Conservation (phyloP, 92 coral and sea anemone species). For the Palythoa heliodiscus region DNA sequence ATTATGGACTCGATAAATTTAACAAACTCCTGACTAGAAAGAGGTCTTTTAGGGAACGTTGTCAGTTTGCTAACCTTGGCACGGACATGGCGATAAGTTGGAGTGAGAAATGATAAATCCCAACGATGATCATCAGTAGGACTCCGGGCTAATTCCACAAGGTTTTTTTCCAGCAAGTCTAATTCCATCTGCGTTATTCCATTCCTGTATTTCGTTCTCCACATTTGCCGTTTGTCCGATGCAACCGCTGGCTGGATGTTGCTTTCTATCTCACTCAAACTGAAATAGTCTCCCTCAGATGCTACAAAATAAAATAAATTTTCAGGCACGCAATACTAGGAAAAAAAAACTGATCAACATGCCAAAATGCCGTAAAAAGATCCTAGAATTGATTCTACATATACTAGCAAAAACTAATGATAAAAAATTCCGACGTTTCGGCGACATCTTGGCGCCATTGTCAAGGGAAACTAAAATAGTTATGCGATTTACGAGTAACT, state of each 20-base stretch:
- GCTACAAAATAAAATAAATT: neutral
- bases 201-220: conserved; percentile 11
- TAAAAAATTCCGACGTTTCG: too few species aligned
- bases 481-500: too few species aligned
- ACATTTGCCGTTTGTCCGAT: neutral
- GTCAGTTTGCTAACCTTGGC: neutral
- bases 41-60: neutral
- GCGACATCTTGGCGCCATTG: too few species aligned
- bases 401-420: too few species aligned
- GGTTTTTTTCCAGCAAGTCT: neutral
- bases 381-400: too few species aligned
- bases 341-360: too few species aligned
- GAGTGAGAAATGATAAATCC: conserved; percentile 7
- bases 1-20: too few species aligned
- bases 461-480: too few species aligned
- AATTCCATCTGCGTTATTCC: conserved; percentile 40
- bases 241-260: neutral
- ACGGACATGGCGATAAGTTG: conserved; percentile 26
- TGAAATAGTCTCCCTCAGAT: conserved; percentile 4
- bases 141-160: neutral
- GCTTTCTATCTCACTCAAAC: conserved; percentile 10
- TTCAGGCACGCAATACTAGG: neutral
- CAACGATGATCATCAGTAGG: conserved; percentile 5
- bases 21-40: too few species aligned
- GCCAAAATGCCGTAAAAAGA: too few species aligned